Evolutionary conservation across 2,888 invertebrate genomes (phyloP).

Genomic region (Eupelmus urozonus): DNA sequence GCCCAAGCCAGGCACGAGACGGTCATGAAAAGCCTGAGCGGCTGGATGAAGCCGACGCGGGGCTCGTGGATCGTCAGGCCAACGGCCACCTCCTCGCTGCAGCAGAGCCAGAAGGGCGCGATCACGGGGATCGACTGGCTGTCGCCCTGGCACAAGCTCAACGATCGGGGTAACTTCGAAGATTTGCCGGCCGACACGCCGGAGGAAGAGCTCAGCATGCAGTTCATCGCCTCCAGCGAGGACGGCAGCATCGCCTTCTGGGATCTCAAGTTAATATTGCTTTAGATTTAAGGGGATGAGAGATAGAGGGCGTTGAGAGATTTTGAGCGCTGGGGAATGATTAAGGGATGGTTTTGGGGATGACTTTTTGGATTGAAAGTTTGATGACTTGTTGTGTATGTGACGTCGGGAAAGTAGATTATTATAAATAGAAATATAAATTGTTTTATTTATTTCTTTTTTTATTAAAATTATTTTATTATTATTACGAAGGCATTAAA

Average conservation of each 20-base stretch:
- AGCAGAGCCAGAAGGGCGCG: slow-evolving; percentile 82
- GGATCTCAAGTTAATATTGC: slow-evolving; percentile 80
- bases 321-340: too few relatives aligned
- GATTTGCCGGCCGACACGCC: slow-evolving; percentile 72
- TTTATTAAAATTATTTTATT: too few relatives aligned
- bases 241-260: slow-evolving; percentile 86
- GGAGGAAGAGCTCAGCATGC: slow-evolving; percentile 78
- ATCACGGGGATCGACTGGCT: slow-evolving; percentile 85
- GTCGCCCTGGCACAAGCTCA: slow-evolving; percentile 81
- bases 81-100: slow-evolving; percentile 82
- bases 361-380: too few relatives aligned
- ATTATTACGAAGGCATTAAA: too few relatives aligned
- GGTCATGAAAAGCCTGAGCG: slow-evolving; percentile 81
- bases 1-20: slow-evolving; percentile 82
- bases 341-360: too few relatives aligned
- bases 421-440: too few relatives aligned
- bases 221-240: slow-evolving; percentile 83
- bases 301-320: too few relatives aligned
- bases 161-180: slow-evolving; percentile 81
- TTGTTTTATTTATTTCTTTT: too few relatives aligned
- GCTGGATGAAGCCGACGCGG: slow-evolving; percentile 84
- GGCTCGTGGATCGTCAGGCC: slow-evolving; percentile 79
- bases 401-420: too few relatives aligned
- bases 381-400: too few relatives aligned
- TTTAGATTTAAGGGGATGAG: slow-evolving; percentile 16